Evolutionary conservation across 30 jellyfish, hydroid and myxozoan genomes (phyloP).

Genomic region (Chrysaora quinquecirrha): DNA sequence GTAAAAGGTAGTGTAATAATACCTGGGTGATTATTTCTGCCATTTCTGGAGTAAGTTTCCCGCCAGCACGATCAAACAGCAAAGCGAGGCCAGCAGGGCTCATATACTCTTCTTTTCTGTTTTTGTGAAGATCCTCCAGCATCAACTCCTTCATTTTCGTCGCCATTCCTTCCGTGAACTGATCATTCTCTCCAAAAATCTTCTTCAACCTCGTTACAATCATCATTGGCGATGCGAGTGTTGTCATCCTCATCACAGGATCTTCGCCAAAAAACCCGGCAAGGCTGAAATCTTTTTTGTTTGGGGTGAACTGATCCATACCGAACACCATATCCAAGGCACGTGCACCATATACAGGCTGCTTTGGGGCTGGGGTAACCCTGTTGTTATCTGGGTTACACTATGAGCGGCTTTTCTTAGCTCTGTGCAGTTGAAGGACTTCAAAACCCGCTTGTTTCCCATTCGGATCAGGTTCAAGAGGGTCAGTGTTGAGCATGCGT

Average conservation of each 20-base stretch:
- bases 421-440: conserved; percentile 64
- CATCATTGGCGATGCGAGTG: conserved; percentile 71
- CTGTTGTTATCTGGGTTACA: conserved; percentile 65
- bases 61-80: conserved; percentile 82
- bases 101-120: conserved; percentile 83
- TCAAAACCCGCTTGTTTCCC: conserved; percentile 74
- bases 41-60: conserved; percentile 57
- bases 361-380: conserved; percentile 62
- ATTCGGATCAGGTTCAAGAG: conserved; percentile 62
- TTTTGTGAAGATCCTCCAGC: conserved; percentile 78
- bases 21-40: conserved; percentile 52
- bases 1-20: neutral
- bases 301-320: conserved; percentile 70
- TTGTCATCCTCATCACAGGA: conserved; percentile 77
- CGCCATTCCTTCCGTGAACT: conserved; percentile 73
- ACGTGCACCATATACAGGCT: conserved; percentile 71
- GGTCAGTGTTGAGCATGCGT: conserved; percentile 64
- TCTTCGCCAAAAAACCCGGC: conserved; percentile 74
- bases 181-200: conserved; percentile 65
- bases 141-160: conserved; percentile 65
- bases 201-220: conserved; percentile 43
- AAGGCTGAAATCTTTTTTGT: conserved; percentile 67
- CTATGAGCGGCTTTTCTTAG: conserved; percentile 67
- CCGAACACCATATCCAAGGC: conserved; percentile 83
- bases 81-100: conserved; percentile 79